Base-by-base conservation (phyloP, 1,140 invertebrate species). In the Asobara japonica region DNA sequence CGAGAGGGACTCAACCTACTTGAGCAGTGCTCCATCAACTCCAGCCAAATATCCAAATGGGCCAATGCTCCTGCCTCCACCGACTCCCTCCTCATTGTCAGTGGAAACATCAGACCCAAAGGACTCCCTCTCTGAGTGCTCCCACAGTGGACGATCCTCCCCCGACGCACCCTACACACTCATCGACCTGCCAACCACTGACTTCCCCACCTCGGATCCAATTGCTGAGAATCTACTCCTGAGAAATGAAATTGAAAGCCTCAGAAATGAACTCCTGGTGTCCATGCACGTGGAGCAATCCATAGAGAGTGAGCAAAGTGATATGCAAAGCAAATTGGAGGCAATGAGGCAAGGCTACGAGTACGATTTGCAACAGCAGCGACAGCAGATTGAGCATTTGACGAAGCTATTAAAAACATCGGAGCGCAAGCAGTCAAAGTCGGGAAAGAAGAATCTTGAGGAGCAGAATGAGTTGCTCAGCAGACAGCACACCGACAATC, bases 181-280 rank as follows among this genome's bases (percentile, higher is more conserved):
- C 8, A 30, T 72, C 25, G 61, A 65, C 7, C 16, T 69, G 18
- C 27, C 30, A 6, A 41, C 25, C 1, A 11, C 13, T 38, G 31
- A 66, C 10, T 18, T 31, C 20, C n/a, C 30, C 11, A 16, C 31
- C n/a, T 13, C 45, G 27, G 66, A 73, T 70, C 48, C 74, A 29
- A 69, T 78, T 65, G 74, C 72, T 31, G 80, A 86, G 75, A 84
- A 83, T 76, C 65, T 76, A 29, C 62, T 90, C 65, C 79, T 92
- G 25, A 86, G 86, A 75, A 90, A 88, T 81, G 91, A 92, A 82
- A 84, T 91, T 8, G 80, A 87, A 31, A 89, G 87, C 20, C 81
- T 91, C 3, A 90, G 90, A 74, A 87, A 89, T 77, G 90, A 91
- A 80, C 84, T 91, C 77, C 83, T 88, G 13, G 82, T 89, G 65